phyloP scores from a whole-genome alignment of 2,797 vertebrate genomes.

The Sternotherus odoratus region DNA sequence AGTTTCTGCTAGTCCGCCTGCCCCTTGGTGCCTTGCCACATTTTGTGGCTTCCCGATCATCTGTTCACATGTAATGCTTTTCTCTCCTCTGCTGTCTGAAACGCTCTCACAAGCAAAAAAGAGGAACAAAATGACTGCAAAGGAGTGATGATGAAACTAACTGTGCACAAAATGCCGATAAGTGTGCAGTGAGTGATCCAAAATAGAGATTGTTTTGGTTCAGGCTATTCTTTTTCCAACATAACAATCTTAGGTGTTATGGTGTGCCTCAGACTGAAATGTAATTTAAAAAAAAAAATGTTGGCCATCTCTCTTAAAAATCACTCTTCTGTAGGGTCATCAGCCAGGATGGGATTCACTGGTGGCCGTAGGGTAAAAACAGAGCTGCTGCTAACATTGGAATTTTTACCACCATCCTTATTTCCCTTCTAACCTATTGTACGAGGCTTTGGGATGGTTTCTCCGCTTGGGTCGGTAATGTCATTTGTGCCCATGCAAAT shows the following conservation, averaged over 20 bases:
- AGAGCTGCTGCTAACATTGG: too few relatives aligned
- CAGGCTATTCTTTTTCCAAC: not conserved
- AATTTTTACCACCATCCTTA: not conserved
- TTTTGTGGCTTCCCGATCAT: not conserved
- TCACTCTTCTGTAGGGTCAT: not conserved
- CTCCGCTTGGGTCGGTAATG: not conserved
- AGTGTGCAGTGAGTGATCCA: not conserved
- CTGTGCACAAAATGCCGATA: not conserved
- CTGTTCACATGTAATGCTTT: not conserved
- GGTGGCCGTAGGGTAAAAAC: not conserved
- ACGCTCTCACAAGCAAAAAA: not conserved
- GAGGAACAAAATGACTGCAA: not conserved
- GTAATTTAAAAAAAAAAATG: not conserved
- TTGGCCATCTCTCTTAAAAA: not conserved
- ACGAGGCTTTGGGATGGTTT: not conserved
- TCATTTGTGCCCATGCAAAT: not conserved
- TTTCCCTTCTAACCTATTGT: not conserved
- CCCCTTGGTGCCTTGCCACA: not conserved
- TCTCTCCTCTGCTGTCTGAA: not conserved
- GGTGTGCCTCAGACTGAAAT: not conserved
- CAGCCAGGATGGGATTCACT: not conserved
- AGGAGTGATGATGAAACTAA: not conserved
- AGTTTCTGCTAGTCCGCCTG: not conserved
- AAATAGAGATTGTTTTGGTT: not conserved
- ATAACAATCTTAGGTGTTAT: too few relatives aligned